Conservation (phyloP, 2,113 vertebrate genomes). For the Chlamydotis undulata region DNA sequence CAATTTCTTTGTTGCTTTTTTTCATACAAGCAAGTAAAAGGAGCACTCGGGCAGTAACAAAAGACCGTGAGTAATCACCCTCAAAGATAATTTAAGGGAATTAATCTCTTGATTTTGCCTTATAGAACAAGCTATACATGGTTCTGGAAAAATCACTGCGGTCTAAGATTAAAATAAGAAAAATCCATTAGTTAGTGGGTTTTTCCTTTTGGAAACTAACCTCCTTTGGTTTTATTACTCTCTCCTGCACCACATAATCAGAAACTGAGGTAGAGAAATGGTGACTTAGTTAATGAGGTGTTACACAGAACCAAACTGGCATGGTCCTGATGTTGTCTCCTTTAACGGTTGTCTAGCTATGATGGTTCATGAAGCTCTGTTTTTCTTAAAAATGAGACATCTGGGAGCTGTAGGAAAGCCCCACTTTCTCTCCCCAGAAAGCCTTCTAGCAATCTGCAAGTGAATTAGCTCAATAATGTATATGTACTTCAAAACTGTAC, state of each 20-base stretch:
- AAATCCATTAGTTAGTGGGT: not conserved
- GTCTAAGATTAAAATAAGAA: not conserved
- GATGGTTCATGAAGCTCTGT: not conserved
- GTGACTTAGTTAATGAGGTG: not conserved
- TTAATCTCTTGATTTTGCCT: not conserved
- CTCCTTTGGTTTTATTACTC: slow-evolving; percentile 7
- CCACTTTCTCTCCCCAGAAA: not conserved
- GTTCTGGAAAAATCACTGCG: not conserved
- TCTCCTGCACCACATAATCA: not conserved
- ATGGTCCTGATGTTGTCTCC: not conserved
- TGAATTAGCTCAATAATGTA: not conserved
- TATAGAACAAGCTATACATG: not conserved
- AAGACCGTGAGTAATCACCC: not conserved
- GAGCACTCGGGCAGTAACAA: not conserved
- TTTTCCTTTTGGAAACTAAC: not conserved
- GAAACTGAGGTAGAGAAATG: slow-evolving; percentile 47
- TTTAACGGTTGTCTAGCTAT: not conserved
- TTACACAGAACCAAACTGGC: not conserved
- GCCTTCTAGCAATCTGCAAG: not conserved
- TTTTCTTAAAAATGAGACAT: not conserved
- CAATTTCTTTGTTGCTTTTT: not conserved
- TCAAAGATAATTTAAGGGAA: not conserved
- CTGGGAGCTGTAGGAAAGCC: slow-evolving; percentile 11
- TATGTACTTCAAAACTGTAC: not conserved
- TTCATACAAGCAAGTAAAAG: not conserved